These are phyloP conservation scores for Lymantria monacha DNA, from an alignment of 2,888 invertebrate species.

Conservation along the genomic window DNA sequence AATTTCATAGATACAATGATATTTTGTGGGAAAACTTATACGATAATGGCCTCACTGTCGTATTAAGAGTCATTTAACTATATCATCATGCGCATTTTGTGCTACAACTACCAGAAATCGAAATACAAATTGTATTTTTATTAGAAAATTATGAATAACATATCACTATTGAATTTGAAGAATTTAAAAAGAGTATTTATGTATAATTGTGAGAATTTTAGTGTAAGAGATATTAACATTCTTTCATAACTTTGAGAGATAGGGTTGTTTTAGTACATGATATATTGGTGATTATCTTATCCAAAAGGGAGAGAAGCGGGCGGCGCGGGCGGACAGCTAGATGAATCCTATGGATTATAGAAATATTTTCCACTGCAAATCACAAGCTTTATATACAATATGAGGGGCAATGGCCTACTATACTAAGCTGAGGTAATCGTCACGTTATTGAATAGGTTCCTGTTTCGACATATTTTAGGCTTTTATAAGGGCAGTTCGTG, in stretches of 20 bases:
- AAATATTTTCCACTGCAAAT: too few relatives aligned
- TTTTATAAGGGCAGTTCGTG: too few relatives aligned
- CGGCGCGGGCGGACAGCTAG: too few relatives aligned
- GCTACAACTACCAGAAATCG: conserved; percentile 10
- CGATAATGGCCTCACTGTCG: neutral
- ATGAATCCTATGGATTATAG: too few relatives aligned
- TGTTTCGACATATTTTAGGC: too few relatives aligned
- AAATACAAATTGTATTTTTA: conserved; percentile 6
- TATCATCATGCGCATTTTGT: conserved; percentile 12
- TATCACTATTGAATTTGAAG: conserved; percentile 10
- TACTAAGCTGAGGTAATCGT: too few relatives aligned
- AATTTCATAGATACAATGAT: conserved; percentile 7
- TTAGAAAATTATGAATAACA: conserved; percentile 2
- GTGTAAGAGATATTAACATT: neutral
- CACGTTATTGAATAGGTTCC: too few relatives aligned
- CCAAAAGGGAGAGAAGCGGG: too few relatives aligned
- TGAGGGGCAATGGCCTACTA: too few relatives aligned
- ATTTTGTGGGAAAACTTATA: conserved; percentile 16
- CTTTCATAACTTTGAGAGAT: neutral
- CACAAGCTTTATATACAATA: too few relatives aligned
- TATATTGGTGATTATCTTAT: too few relatives aligned
- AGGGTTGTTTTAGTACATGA: too few relatives aligned
- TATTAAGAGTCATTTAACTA: conserved; percentile 1
- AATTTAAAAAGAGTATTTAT: conserved; percentile 23
- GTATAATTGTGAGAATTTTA: neutral